These are phyloP conservation scores for Lethocerus indicus DNA, from an alignment of 1,140 invertebrate species.

Conservation along the genomic window DNA sequence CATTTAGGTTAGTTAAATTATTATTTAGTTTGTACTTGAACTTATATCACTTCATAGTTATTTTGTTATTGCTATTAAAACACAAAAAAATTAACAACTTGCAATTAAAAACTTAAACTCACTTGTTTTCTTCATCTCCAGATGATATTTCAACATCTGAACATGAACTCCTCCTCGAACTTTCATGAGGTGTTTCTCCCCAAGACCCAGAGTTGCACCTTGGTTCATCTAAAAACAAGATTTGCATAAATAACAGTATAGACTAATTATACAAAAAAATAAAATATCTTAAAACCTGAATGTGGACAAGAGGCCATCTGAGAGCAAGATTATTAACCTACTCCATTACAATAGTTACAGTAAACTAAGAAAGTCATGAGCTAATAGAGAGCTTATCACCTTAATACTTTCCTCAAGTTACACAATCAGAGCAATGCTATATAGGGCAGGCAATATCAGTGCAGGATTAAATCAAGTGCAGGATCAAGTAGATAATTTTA, in stretches of 20 bases:
- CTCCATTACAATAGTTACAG: too few relatives aligned
- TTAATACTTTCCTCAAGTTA: too few relatives aligned
- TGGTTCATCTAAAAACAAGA: slow-evolving; percentile 32
- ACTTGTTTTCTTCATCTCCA: slow-evolving; percentile 41
- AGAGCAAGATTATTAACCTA: too few relatives aligned
- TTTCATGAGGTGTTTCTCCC: slow-evolving; percentile 32
- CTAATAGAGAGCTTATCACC: too few relatives aligned
- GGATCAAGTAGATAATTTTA: too few relatives aligned
- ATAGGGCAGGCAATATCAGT: too few relatives aligned
- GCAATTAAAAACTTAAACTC: slow-evolving; percentile 18
- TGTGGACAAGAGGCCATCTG: too few relatives aligned
- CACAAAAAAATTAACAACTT: neutral
- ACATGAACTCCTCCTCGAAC: slow-evolving; percentile 32
- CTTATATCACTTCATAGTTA: neutral
- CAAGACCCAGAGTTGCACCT: slow-evolving; percentile 33
- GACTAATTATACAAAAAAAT: too few relatives aligned
- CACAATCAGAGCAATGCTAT: too few relatives aligned
- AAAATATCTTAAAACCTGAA: too few relatives aligned
- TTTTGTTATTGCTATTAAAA: neutral
- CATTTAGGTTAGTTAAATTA: neutral
- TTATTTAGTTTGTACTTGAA: neutral
- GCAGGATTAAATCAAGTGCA: too few relatives aligned
- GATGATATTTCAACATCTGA: slow-evolving; percentile 41
- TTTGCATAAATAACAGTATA: neutral
- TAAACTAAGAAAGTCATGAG: too few relatives aligned